A percentile compares a stretch with the other conserved stretches of the same genome.
Evolutionary conservation across 2,113 vertebrate genomes (phyloP).

Genomic region (Mastomys natalensis): DNA sequence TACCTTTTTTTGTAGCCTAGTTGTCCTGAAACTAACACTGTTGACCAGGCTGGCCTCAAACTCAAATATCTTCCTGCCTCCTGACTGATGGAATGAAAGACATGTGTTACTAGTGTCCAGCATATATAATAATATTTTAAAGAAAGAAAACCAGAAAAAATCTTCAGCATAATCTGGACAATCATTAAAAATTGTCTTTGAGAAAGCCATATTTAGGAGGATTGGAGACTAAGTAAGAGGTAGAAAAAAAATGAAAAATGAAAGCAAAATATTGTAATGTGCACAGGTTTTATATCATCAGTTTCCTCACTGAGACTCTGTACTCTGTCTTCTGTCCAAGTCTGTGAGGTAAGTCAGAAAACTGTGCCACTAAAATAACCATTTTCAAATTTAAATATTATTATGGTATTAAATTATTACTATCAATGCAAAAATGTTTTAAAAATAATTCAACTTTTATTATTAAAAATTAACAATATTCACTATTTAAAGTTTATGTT

Average conservation of each 20-base stretch:
- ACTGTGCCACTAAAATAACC: neutral
- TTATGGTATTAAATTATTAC: neutral
- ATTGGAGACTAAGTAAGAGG: neutral
- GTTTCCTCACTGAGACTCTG: neutral
- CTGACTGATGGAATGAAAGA: neutral
- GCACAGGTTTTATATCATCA: neutral
- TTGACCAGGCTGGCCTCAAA: neutral
- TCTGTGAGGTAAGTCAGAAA: neutral
- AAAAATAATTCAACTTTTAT: neutral
- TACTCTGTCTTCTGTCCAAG: neutral
- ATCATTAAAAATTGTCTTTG: neutral
- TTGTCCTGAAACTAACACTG: neutral
- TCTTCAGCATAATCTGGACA: neutral
- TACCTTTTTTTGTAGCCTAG: neutral
- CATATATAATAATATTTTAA: too few species aligned
- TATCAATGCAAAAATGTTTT: constrained; percentile 15
- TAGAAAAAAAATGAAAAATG: neutral
- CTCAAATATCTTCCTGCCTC: neutral
- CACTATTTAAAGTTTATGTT: neutral
- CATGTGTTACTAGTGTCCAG: neutral
- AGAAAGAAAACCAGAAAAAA: neutral
- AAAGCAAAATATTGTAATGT: neutral
- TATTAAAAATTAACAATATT: neutral
- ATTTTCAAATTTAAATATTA: neutral
- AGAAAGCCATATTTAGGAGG: neutral